Evolutionary conservation across 2,888 invertebrate species (phyloP).

Genomic region (Dryadula phaetusa): DNA sequence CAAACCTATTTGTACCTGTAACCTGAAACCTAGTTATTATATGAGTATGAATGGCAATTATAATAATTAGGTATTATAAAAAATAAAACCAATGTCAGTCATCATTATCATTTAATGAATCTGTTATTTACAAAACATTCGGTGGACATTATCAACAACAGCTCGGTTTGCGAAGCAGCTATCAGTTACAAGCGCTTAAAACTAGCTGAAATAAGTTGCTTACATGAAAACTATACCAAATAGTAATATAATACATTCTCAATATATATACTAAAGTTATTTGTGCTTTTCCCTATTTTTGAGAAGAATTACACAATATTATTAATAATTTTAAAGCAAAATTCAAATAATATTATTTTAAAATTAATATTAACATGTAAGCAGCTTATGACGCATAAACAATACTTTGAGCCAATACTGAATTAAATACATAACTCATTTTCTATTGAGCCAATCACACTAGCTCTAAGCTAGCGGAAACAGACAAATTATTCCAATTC

Average conservation of each 20-base stretch:
- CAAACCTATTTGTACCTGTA: not conserved
- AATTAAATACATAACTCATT: constrained; percentile 53
- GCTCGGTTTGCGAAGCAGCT: constrained; percentile 48
- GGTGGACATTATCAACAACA: constrained; percentile 76
- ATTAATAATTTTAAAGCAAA: not conserved
- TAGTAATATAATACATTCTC: not conserved
- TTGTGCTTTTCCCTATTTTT: constrained; percentile 16
- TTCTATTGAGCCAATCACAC: constrained; percentile 41
- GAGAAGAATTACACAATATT: not conserved
- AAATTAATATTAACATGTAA: constrained; percentile 40
- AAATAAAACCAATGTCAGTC: constrained; percentile 65
- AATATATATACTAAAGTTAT: constrained; percentile 4
- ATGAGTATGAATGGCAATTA: not conserved
- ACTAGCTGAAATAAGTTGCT: constrained; percentile 46
- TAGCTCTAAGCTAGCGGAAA: constrained; percentile 37
- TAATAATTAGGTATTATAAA: not conserved
- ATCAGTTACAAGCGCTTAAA: constrained; percentile 45
- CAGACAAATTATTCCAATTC: constrained; percentile 17
- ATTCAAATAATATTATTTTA: not conserved
- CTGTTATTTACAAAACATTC: constrained; percentile 79
- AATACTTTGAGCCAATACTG: constrained; percentile 82
- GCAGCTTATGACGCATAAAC: constrained; percentile 49
- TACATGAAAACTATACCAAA: constrained; percentile 32
- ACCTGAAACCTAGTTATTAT: not conserved
- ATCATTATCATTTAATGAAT: constrained; percentile 79